Conservation (phyloP, 1,140 invertebrate genomes). For the Drosophila persimilis region DNA sequence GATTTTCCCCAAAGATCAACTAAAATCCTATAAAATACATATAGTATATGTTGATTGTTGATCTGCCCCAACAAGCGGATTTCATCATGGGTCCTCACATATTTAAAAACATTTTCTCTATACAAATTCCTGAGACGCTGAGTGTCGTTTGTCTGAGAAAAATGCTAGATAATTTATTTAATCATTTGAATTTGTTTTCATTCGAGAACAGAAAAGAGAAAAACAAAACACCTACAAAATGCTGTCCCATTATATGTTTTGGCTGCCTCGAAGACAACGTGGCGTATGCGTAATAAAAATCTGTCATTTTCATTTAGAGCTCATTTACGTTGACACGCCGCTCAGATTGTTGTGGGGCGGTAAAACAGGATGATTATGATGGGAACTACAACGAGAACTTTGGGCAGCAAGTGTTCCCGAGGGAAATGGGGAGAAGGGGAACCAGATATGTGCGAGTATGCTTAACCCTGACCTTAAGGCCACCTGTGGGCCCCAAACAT, state of each 20-base stretch:
- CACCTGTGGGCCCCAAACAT: conserved; percentile 39
- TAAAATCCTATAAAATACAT: conserved; percentile 13
- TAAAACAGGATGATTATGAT: conserved; percentile 37
- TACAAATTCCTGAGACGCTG: conserved; percentile 27
- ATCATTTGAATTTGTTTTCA: conserved; percentile 60
- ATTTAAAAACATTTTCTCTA: conserved; percentile 28
- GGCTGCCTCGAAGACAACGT: conserved; percentile 22
- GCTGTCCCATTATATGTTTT: conserved; percentile 16
- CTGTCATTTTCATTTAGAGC: conserved; percentile 35
- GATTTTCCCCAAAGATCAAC: conserved; percentile 21
- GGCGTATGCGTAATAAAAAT: conserved; percentile 69
- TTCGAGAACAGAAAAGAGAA: conserved; percentile 8
- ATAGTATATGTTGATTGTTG: conserved; percentile 6
- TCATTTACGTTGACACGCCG: conserved; percentile 41
- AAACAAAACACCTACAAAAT: conserved; percentile 36
- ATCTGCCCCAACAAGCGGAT: conserved; percentile 13
- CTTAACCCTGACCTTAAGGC: conserved; percentile 7
- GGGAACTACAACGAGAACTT: neutral
- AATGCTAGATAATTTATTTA: conserved; percentile 70
- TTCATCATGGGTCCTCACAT: conserved; percentile 23
- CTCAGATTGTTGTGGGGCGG: conserved; percentile 15
- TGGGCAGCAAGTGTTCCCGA: neutral
- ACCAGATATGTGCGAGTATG: neutral
- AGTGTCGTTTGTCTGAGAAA: conserved; percentile 36
- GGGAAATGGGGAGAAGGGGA: neutral